Percentiles rank a stretch among this genome's conserved stretches.
phyloP scores from a whole-genome alignment of 1,140 invertebrate genomes.

The Panagrolaimus sp. region DNA sequence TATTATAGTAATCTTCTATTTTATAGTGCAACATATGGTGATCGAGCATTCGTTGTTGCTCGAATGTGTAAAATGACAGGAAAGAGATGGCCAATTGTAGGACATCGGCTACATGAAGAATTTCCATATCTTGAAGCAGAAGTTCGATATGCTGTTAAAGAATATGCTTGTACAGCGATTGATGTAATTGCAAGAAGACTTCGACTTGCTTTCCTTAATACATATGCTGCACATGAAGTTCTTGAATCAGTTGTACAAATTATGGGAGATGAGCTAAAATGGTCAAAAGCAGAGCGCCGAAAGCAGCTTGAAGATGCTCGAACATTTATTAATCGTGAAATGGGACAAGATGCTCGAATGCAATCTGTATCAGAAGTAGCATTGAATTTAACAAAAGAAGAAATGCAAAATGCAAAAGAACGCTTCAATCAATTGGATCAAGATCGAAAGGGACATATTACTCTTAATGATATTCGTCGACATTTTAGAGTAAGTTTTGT shows the following conservation, averaged over 20 bases:
- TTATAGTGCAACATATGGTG: conserved; percentile 74
- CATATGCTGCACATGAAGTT: conserved; percentile 85
- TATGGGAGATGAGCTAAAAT: conserved; percentile 85
- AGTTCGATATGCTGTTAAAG: conserved; percentile 80
- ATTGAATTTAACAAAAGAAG: conserved; percentile 86
- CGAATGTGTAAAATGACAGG: conserved; percentile 90
- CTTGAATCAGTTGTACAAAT: conserved; percentile 78
- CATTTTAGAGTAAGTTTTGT: conserved; percentile 75
- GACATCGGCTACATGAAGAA: conserved; percentile 87
- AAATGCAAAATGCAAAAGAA: conserved; percentile 86
- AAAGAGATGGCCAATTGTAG: conserved; percentile 88
- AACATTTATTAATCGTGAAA: conserved; percentile 83
- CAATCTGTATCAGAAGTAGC: conserved; percentile 76
- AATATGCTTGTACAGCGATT: conserved; percentile 90
- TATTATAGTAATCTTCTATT: conserved; percentile 2
- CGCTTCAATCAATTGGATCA: conserved; percentile 89
- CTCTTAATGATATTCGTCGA: conserved; percentile 87
- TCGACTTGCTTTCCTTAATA: conserved; percentile 88
- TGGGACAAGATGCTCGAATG: conserved; percentile 89
- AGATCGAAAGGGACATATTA: conserved; percentile 93
- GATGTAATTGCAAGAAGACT: conserved; percentile 91
- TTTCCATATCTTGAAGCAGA: conserved; percentile 98
- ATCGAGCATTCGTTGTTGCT: conserved; percentile 90
- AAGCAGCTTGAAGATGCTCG: conserved; percentile 72
- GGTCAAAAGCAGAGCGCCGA: conserved; percentile 31